Percentiles rank a stretch among this genome's conserved stretches.
Conservation (phyloP, 2,113 vertebrate genomes). For the Terrapene triunguis region DNA sequence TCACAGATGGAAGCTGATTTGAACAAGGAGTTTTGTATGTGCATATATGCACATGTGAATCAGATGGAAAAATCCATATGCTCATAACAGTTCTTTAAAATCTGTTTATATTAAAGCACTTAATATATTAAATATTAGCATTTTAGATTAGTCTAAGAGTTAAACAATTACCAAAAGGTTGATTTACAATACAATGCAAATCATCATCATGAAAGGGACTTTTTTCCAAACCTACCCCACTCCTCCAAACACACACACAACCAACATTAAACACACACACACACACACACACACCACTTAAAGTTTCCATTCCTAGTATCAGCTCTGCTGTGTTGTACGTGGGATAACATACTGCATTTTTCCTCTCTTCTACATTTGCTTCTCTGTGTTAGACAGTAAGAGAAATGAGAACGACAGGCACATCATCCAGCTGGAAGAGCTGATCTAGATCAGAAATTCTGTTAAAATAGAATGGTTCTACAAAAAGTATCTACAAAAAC, state of each 20-base stretch:
- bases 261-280: too few species aligned
- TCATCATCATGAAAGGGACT: background rate
- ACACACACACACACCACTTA: background rate
- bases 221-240: too few species aligned
- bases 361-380: background rate
- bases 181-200: background rate
- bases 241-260: too few species aligned
- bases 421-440: background rate
- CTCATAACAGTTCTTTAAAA: background rate
- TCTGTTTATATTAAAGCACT: background rate
- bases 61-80: background rate
- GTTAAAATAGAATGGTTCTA: background rate
- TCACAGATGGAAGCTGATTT: background rate
- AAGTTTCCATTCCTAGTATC: background rate
- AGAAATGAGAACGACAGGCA: background rate
- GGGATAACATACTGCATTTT: background rate
- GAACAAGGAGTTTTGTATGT: background rate
- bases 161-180: background rate
- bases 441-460: background rate
- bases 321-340: background rate
- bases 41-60: background rate
- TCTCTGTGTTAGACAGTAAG: rapidly evolving
- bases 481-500: background rate
- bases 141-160: background rate
- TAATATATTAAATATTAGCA: background rate